phyloP scores from a whole-genome alignment of 2,888 invertebrate species.

The Cecidostiba fungosa region DNA sequence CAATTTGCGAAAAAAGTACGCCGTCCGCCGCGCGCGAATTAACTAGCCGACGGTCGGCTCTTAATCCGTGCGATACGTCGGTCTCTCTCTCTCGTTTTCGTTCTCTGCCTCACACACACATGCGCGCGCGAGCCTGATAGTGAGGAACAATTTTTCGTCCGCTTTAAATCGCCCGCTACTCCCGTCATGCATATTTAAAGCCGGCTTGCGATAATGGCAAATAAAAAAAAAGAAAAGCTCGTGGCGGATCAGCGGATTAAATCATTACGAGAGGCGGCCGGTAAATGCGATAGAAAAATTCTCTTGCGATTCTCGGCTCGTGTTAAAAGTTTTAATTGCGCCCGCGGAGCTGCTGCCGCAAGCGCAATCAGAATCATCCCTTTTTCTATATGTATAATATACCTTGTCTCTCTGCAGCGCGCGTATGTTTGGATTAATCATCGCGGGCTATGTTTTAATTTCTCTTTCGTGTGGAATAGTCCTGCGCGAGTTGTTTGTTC shows the following conservation, averaged over 20 bases:
- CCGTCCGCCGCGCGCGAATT: constrained; percentile 68
- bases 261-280: constrained; percentile 35
- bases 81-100: constrained; percentile 42
- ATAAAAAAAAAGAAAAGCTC: constrained; percentile 26
- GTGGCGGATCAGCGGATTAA: constrained; percentile 49
- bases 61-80: constrained; percentile 59
- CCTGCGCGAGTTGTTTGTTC: no score
- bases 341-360: neutral
- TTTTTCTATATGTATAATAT: neutral
- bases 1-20: constrained; percentile 70
- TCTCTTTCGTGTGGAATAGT: neutral
- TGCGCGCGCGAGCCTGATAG: constrained; percentile 3
- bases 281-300: constrained; percentile 49
- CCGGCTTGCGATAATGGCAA: constrained; percentile 50
- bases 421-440: neutral
- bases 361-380: neutral
- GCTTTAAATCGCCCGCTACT: constrained; percentile 33
- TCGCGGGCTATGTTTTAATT: neutral
- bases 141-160: constrained; percentile 56
- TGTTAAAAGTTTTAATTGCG: constrained; percentile 53
- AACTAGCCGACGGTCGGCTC: constrained; percentile 66
- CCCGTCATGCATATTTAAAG: constrained; percentile 61
- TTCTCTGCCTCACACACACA: constrained; percentile 37
- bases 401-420: neutral
- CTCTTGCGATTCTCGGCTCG: neutral